Evolutionary conservation across 1,140 invertebrate genomes (phyloP).

Genomic region (Megalopta genalis): DNA sequence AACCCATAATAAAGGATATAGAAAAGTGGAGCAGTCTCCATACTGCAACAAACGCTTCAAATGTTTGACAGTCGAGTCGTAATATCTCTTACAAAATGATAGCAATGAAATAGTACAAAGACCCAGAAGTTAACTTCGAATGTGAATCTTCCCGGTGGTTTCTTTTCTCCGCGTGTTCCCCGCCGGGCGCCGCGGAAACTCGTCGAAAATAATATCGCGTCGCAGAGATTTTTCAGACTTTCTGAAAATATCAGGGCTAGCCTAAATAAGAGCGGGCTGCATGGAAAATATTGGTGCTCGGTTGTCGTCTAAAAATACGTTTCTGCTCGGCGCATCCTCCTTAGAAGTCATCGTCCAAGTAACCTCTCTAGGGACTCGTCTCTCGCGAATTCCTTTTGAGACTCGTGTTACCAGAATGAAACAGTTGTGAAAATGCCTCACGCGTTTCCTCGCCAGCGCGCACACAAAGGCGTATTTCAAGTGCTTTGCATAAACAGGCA

Average conservation of each 20-base stretch:
- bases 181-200: too few relatives aligned
- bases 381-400: constrained; percentile 14
- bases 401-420: constrained; percentile 1
- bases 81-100: too few relatives aligned
- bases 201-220: too few relatives aligned
- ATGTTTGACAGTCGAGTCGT: too few relatives aligned
- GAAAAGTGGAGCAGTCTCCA: too few relatives aligned
- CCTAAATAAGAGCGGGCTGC: background rate
- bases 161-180: too few relatives aligned
- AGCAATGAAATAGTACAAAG: too few relatives aligned
- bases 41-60: too few relatives aligned
- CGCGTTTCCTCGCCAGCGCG: background rate
- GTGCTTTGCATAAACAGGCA: background rate
- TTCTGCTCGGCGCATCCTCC: constrained; percentile 3
- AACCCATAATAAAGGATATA: too few relatives aligned
- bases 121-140: too few relatives aligned
- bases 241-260: background rate
- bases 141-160: too few relatives aligned
- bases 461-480: constrained; percentile 4
- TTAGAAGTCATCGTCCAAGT: constrained; percentile 39
- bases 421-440: constrained; percentile 17
- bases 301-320: constrained; percentile 24
- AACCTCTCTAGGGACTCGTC: constrained; percentile 19
- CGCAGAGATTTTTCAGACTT: background rate
- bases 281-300: background rate